Base-by-base conservation (phyloP, 2,888 invertebrate genomes). In the Halictus quadricinctus region DNA sequence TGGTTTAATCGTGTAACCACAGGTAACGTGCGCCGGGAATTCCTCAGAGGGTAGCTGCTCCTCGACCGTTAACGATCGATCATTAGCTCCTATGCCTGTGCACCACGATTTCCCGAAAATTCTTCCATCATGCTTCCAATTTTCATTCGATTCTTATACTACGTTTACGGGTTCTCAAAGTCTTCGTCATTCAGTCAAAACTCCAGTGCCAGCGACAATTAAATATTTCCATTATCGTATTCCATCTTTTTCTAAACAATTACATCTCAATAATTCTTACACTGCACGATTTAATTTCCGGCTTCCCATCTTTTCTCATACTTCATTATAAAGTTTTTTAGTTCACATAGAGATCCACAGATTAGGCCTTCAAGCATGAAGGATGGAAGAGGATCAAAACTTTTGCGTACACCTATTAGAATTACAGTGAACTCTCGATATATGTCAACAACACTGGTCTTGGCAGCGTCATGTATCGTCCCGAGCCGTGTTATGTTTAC, bases 1-100 rank as follows among this genome's bases (percentile, higher is more conserved):
- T 76, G 66, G 76, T 80, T 81, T 81, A 81, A 85, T 85, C 79
- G 54, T 72, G 76, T 81, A 84, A 84, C 73, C 77, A 50, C 43
- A 64, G 48, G 29, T 46, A 46, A 60, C n/a, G 15, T 21, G 25
- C 58, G 8, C 15, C 73, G 8, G 25, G n/a, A 36, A 58, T 82
- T 64, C 66, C 76, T 77, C 66, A 10, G 41, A 60, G 76, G 58
- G 54, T 58, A 73, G 36, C 25, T 48, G 29, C 29, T 25, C 29
- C 29, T 54, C 15, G 41, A 21, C 54, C 69, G 72, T 29, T 41
- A 43, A 66, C 25, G 48, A 8, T 66, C 74, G 60, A 64, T 75
- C 25, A 54, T 54, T 43, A 21, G 5, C 41, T 21, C 18, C 10
- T 1, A 36, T 8, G 36, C 8, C 10, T 21, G 15, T 18, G 18